A percentile compares a stretch with the other conserved stretches of the same genome.
Evolutionary conservation across 2,888 invertebrate genomes (phyloP).

Genomic region (Lasioglossum vierecki): DNA sequence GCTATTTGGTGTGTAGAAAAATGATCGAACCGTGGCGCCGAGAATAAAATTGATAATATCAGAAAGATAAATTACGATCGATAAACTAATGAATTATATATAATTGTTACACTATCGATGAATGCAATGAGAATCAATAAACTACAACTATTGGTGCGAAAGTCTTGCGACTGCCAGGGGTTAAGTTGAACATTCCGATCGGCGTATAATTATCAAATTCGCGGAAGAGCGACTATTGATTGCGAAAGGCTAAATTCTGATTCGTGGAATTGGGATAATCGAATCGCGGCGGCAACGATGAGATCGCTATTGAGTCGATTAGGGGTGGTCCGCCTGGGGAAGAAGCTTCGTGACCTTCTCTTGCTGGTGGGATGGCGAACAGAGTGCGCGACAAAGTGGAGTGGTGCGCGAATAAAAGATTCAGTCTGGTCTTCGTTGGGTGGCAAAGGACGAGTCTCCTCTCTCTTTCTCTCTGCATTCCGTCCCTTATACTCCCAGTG

Average conservation of each 20-base stretch:
- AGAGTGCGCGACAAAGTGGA: conserved; percentile 37
- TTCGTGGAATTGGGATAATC: conserved; percentile 54
- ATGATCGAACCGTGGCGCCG: too few species aligned
- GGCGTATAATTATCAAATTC: background rate
- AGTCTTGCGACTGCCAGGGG: background rate
- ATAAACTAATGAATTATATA: too few species aligned
- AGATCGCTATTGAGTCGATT: conserved; percentile 63
- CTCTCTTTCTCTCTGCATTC: conserved; percentile 18
- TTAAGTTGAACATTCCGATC: background rate
- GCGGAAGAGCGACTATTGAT: background rate
- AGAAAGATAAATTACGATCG: too few species aligned
- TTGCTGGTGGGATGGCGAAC: conserved; percentile 34
- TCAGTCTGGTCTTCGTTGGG: conserved; percentile 32
- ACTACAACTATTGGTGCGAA: too few species aligned
- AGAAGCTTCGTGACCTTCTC: conserved; percentile 46
- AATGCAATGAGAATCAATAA: too few species aligned
- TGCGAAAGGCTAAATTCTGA: background rate
- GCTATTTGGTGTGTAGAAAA: too few species aligned
- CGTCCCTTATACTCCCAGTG: conserved; percentile 2
- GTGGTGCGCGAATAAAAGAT: conserved; percentile 52
- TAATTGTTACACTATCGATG: too few species aligned
- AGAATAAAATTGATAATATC: too few species aligned
- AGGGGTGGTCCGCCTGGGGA: conserved; percentile 39
- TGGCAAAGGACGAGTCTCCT: background rate
- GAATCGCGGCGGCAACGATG: conserved; percentile 48